phyloP scores from a whole-genome alignment of 1,140 invertebrate species.

The Wiebesia pumilae region DNA sequence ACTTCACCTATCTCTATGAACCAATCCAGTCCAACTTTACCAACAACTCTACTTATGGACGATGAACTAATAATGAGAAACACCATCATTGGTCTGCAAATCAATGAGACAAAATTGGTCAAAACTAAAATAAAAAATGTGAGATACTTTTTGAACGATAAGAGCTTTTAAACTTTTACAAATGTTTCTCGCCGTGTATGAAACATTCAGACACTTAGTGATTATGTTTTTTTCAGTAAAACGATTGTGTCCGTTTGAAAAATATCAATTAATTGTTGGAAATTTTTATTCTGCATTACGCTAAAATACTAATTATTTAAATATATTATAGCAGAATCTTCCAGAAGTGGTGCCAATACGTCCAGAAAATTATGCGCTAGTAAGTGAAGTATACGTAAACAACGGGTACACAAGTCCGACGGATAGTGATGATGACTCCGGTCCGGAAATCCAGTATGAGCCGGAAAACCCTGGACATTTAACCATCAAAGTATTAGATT shows the following conservation, averaged over 20 bases:
- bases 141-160: not conserved
- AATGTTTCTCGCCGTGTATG: no score
- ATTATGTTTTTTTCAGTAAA: no score
- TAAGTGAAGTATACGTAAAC: conserved; percentile 86
- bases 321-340: conserved; percentile 67
- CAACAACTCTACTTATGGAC: conserved; percentile 82
- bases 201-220: no score
- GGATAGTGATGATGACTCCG: conserved; percentile 78
- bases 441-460: conserved; percentile 77
- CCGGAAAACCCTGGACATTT: conserved; percentile 81
- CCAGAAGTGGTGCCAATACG: conserved; percentile 74
- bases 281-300: not conserved
- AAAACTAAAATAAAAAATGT: conserved; percentile 56
- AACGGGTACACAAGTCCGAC: conserved; percentile 83
- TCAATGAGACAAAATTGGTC: conserved; percentile 65
- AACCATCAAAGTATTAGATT: conserved; percentile 87
- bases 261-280: no score
- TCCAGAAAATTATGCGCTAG: conserved; percentile 79
- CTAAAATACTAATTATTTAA: not conserved
- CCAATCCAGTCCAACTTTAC: conserved; percentile 81
- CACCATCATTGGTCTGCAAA: conserved; percentile 77
- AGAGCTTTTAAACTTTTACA: no score
- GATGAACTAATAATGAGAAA: conserved; percentile 87
- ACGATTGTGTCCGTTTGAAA: no score
- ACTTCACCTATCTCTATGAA: conserved; percentile 78